Conservation (phyloP, 2,113 vertebrate genomes). For the Gymnobelideus leadbeateri region DNA sequence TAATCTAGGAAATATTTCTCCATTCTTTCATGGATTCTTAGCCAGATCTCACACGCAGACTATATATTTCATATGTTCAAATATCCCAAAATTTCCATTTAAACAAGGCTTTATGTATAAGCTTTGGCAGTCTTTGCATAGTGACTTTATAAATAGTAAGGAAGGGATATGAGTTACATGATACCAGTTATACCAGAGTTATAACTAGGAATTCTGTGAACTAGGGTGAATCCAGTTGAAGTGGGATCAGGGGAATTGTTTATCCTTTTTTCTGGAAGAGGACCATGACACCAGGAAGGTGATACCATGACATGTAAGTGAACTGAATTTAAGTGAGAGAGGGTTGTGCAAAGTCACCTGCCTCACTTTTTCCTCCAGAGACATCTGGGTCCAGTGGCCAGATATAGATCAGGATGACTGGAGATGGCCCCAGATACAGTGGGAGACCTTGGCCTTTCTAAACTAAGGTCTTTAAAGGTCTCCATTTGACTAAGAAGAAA, state of each 20-base stretch:
- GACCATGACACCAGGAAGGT: too few species aligned
- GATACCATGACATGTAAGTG: too few species aligned
- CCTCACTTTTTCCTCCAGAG: too few species aligned
- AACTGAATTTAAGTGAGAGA: too few species aligned
- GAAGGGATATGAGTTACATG: not conserved
- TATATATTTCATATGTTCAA: slow-evolving; percentile 19
- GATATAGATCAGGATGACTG: too few species aligned
- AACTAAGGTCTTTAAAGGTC: too few species aligned
- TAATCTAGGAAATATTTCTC: not conserved
- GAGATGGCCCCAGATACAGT: too few species aligned
- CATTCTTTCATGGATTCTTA: not conserved
- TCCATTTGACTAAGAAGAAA: not conserved
- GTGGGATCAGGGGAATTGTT: not conserved
- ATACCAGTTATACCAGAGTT: not conserved
- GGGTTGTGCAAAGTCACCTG: too few species aligned
- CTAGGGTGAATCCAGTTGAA: not conserved
- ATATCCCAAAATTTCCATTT: slow-evolving; percentile 11
- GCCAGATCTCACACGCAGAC: not conserved
- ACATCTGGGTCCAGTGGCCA: too few species aligned
- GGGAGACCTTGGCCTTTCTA: too few species aligned
- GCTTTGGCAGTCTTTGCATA: not conserved
- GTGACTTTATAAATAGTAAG: not conserved
- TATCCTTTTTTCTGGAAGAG: too few species aligned
- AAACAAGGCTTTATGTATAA: not conserved
- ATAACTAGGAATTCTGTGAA: not conserved